Evolutionary conservation across 1,140 invertebrate genomes (phyloP).

Genomic region (Cherax quadricarinatus): DNA sequence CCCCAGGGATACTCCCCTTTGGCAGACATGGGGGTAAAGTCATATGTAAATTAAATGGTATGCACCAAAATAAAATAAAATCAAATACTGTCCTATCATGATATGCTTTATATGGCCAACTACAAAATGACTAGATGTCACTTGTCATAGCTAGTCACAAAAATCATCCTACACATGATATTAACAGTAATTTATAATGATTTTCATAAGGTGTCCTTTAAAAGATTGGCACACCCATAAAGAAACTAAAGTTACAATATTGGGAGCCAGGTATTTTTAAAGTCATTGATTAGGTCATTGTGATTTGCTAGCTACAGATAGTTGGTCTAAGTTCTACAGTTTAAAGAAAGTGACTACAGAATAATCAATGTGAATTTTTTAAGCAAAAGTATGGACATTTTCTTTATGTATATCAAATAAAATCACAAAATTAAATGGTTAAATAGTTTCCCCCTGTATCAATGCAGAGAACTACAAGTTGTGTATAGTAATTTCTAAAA

Average conservation of each 20-base stretch:
- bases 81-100: constrained; percentile 13
- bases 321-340: not conserved
- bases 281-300: not conserved
- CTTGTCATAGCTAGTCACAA: not conserved
- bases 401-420: no score
- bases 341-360: constrained; percentile 12
- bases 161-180: not conserved
- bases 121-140: not conserved
- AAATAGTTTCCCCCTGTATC: no score
- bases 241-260: not conserved
- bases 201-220: constrained; percentile 1
- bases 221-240: constrained; percentile 21
- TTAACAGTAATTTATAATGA: not conserved
- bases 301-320: not conserved
- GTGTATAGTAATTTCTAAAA: no score
- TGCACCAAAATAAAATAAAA: constrained; percentile 27
- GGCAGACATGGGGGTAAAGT: constrained; percentile 66
- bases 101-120: not conserved
- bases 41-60: constrained; percentile 45
- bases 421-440: no score
- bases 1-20: constrained; percentile 71
- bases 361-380: not conserved
- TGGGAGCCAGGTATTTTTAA: not conserved
- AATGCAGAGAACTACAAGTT: no score
- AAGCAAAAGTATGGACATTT: no score